Percentiles rank a stretch among this genome's conserved stretches.
Conservation (phyloP, 2,797 vertebrate genomes). For the Sylvilagus floridanus region DNA sequence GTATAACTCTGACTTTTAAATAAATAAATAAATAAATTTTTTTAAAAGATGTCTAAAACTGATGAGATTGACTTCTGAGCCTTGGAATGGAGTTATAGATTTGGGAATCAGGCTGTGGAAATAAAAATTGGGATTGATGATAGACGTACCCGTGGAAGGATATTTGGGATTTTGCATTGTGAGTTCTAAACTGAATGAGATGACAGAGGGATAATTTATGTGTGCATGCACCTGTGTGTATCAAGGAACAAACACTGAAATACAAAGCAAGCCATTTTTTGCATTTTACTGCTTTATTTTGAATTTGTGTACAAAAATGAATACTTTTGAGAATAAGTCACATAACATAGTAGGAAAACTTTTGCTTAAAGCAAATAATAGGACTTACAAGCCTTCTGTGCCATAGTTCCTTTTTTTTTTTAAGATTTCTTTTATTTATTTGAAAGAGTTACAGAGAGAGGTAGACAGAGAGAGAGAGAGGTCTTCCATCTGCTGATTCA, state of each 20-base stretch:
- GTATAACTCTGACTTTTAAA: no score
- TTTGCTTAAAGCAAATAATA: neutral
- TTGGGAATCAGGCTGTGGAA: neutral
- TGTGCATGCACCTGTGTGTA: fast-evolving
- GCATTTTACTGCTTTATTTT: neutral
- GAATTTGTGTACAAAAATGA: neutral
- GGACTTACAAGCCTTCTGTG: neutral
- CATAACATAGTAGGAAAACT: neutral
- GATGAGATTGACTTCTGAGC: neutral
- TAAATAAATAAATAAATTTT: no score
- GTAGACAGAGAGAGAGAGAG: no score
- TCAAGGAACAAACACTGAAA: neutral
- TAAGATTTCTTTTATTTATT: no score
- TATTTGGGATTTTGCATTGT: neutral
- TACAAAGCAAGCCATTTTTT: neutral
- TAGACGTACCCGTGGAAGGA: neutral
- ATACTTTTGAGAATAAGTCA: neutral
- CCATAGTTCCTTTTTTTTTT: neutral
- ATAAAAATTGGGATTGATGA: neutral
- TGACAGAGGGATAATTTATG: neutral
- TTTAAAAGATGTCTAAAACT: neutral
- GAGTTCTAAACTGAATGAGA: neutral
- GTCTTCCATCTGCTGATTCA: no score
- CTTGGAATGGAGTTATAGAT: neutral
- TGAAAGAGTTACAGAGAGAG: no score